Evolutionary conservation across 2,113 vertebrate genomes (phyloP), one percentile per base, ranked within the genome.

Genomic region (Polypterus bichir): DNA sequence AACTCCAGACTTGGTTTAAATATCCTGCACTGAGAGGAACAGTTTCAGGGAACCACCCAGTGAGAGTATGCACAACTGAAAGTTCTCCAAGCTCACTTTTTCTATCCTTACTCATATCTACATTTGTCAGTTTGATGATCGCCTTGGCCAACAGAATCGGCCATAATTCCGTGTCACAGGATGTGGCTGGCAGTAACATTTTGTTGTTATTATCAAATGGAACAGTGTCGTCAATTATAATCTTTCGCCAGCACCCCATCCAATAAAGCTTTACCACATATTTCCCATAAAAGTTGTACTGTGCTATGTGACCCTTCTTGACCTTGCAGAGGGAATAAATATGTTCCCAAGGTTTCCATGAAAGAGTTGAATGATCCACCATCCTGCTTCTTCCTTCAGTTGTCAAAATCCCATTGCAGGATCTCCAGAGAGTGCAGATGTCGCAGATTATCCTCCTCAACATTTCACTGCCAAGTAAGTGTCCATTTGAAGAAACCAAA

Each of bases 191-290:
- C 54, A 98, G 89, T 69, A 98, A 79, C 47, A 97, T 72, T 51
- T 86, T 82, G 58, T 88, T 83, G 3, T 89, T 79, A 73, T 91
- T 83, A 68, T 76, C 86, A 75, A 97, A 98, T 47, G 94, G 96
- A 76, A 98, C 73, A 4, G 68, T 78, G 68, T 98, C 94, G 74
- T 99, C 94, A 9, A 99, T 74, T 46, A 74, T 78, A 71, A 98
- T 84, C 78, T 91, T 97, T 74, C 94, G 91, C 94, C 96, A 99
- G 67, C 84, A 89, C 2, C 94, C 96, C 96, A 98, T 97, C 94
- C 94, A 97, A 71, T 86, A 90, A 47, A 98, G 88, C 74, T 76
- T 91, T 61, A 97, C 84, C 5, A 92, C 11, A 0, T 98, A 98
- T 77, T 99, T 97, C 66, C 94, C 94, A 59, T 82, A 90, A 70